Evolutionary conservation across 2,888 invertebrate species (phyloP).

Genomic region (Liopterus haemorrhoidalis): DNA sequence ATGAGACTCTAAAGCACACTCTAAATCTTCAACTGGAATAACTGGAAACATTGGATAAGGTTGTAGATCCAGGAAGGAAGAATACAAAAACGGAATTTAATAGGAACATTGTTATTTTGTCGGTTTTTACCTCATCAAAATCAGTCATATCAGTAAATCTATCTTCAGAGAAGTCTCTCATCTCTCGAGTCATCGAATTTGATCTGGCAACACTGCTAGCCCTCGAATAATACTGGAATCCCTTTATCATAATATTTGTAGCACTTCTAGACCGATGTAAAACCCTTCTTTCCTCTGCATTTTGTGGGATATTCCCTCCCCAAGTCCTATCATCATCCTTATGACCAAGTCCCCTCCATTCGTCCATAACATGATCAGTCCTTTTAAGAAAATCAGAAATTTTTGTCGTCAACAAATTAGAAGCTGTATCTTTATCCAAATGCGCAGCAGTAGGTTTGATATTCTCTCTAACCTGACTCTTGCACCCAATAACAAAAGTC

Average conservation of each 20-base stretch:
- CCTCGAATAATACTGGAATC: slow-evolving; percentile 64
- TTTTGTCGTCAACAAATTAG: slow-evolving; percentile 66
- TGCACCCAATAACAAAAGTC: slow-evolving; percentile 70
- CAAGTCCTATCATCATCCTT: slow-evolving; percentile 48
- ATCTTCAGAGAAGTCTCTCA: slow-evolving; percentile 57
- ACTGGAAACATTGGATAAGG: too few relatives aligned
- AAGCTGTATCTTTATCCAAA: slow-evolving; percentile 69
- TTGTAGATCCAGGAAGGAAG: too few relatives aligned
- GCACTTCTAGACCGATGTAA: slow-evolving; percentile 65
- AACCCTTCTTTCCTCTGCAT: slow-evolving; percentile 40
- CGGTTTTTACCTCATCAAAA: slow-evolving; percentile 56
- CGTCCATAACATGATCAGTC: slow-evolving; percentile 84
- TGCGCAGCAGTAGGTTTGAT: slow-evolving; percentile 70
- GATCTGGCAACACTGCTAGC: slow-evolving; percentile 52
- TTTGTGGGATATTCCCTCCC: slow-evolving; percentile 9
- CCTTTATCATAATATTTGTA: slow-evolving; percentile 77
- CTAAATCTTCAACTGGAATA: too few relatives aligned
- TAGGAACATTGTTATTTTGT: too few relatives aligned
- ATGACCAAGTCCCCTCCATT: slow-evolving; percentile 70
- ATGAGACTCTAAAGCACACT: too few relatives aligned
- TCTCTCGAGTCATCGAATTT: slow-evolving; percentile 26
- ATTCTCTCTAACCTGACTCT: slow-evolving; percentile 62
- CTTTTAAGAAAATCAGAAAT: slow-evolving; percentile 74
- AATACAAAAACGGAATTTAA: too few relatives aligned
- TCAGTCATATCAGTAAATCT: slow-evolving; percentile 53